These are phyloP conservation scores for Thripadectes ignobilis DNA, from an alignment of 2,797 vertebrate species.

Conservation along the genomic window DNA sequence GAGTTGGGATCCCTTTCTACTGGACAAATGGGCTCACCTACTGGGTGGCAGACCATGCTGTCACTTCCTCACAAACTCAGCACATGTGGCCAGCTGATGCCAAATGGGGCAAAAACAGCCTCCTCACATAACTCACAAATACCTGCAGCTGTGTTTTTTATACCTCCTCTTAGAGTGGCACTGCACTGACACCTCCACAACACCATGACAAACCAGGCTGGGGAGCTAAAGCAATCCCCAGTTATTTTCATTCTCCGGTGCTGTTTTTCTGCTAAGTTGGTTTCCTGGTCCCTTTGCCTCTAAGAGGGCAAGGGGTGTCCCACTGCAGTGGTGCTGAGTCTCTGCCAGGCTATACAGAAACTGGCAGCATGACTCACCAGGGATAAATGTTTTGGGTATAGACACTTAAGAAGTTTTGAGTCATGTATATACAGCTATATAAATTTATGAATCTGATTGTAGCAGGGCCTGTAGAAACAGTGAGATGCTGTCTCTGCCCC, in stretches of 20 bases:
- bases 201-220: rapidly evolving
- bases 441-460: background rate
- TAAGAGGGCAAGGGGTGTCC: background rate
- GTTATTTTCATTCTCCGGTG: background rate
- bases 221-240: background rate
- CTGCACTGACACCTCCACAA: background rate
- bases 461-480: background rate
- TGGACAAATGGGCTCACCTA: background rate
- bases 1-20: background rate
- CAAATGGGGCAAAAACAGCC: background rate
- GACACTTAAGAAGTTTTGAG: background rate
- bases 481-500: background rate
- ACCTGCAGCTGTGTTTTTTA: background rate
- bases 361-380: background rate
- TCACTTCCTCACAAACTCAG: background rate
- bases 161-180: background rate
- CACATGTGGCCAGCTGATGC: background rate
- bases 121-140: background rate
- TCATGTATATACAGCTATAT: background rate
- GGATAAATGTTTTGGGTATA: background rate
- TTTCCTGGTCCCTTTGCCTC: background rate
- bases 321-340: background rate
- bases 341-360: background rate
- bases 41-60: background rate
- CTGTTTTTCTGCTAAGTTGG: background rate